phyloP scores from a whole-genome alignment of 2,113 vertebrate species.

The Pachypanchax playfairii region DNA sequence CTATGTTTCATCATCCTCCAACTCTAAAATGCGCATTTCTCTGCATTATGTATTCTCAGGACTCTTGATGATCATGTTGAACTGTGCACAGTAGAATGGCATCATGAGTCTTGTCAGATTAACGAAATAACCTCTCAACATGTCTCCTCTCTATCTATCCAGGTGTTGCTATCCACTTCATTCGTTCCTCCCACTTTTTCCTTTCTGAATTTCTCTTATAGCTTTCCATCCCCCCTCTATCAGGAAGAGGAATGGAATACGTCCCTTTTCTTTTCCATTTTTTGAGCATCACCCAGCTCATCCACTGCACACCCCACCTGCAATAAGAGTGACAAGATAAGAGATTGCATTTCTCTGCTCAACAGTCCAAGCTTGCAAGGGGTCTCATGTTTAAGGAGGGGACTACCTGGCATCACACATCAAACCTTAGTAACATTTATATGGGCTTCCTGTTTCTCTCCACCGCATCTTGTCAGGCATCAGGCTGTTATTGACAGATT shows the following conservation, averaged over 20 bases:
- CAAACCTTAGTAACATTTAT: constrained; percentile 73
- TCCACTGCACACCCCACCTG: neutral
- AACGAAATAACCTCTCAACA: constrained; percentile 28
- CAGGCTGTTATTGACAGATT: constrained; percentile 70
- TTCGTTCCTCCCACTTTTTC: constrained; percentile 4
- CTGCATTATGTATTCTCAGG: constrained; percentile 17
- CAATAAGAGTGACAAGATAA: constrained; percentile 73
- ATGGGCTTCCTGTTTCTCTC: constrained; percentile 60
- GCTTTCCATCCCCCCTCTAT: constrained; percentile 2
- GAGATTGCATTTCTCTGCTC: constrained; percentile 69
- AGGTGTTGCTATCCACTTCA: constrained; percentile 3
- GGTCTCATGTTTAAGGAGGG: constrained; percentile 65
- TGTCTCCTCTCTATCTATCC: constrained; percentile 22
- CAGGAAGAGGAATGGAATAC: too few relatives aligned
- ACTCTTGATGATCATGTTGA: constrained; percentile 49
- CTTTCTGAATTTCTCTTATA: constrained; percentile 4
- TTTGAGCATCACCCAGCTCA: neutral
- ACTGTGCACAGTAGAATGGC: constrained; percentile 33
- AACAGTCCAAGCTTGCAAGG: constrained; percentile 50
- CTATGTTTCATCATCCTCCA: constrained; percentile 12
- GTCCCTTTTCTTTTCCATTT: neutral
- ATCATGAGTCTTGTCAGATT: constrained; percentile 54
- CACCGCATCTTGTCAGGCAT: constrained; percentile 66
- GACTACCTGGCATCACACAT: constrained; percentile 60
- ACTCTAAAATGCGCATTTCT: constrained; percentile 5